Percentiles rank a stretch among this genome's conserved stretches.
phyloP scores from a whole-genome alignment of 1,140 invertebrate genomes.

The Pachypeltis micranthus region DNA sequence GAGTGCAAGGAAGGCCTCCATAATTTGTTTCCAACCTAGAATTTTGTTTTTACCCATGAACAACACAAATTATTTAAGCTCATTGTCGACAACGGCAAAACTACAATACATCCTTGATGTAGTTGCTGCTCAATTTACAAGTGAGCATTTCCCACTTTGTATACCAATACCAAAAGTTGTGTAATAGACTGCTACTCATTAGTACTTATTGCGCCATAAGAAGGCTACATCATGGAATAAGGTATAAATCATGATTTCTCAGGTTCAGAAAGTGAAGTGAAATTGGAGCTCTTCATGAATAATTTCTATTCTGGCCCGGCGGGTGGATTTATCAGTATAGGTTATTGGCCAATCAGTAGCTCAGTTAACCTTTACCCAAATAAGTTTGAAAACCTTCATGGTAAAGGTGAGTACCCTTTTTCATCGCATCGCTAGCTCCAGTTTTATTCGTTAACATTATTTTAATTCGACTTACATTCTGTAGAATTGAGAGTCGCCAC shows the following conservation, averaged over 20 bases:
- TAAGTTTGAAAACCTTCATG: background rate
- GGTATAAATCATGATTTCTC: background rate
- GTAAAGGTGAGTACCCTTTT: background rate
- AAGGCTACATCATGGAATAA: background rate
- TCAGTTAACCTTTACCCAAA: background rate
- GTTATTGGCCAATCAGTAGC: background rate
- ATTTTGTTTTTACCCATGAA: background rate
- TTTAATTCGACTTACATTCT: background rate
- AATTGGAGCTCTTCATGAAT: background rate
- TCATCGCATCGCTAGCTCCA: background rate
- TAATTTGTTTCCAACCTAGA: background rate
- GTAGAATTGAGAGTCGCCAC: conserved; percentile 15
- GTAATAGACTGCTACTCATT: background rate
- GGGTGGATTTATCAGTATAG: background rate
- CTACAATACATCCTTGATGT: background rate
- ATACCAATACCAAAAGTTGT: background rate
- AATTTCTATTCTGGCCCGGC: background rate
- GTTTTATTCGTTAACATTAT: background rate
- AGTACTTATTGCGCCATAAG: background rate
- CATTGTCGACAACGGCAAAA: background rate
- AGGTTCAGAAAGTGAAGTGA: background rate
- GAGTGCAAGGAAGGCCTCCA: background rate
- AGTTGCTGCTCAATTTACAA: background rate
- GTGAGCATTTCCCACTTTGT: background rate
- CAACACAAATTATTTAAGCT: background rate